Base-by-base conservation (phyloP, 2,113 vertebrate genomes). In the Scophthalmus maximus region DNA sequence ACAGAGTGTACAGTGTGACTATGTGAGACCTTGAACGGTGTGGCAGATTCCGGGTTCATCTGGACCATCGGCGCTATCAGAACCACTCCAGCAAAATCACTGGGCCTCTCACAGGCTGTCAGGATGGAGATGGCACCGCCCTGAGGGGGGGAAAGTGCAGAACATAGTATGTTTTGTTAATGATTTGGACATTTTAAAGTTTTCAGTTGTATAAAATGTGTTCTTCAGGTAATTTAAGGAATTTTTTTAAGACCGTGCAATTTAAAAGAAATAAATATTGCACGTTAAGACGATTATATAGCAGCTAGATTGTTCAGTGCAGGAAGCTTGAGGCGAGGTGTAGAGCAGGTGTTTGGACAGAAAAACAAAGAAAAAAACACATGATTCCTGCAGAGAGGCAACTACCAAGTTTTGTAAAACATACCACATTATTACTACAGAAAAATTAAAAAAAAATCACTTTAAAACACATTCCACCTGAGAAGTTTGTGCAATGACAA, bases 81-180 rank as follows among this genome's bases (percentile, higher is more conserved):
- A 77, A 95, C 92, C 91, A 98, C 93, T 51, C 97, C 98, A 0
- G 94, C 88, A 85, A 99, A 96, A 62, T 95, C 93, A 49, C 55
- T 71, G 1, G 95, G 94, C 44, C 94, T 93, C 87, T 98, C 97
- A 0, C 94, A 95, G 0, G 94, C 95, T 0, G 95, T 93, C 58
- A 99, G 94, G 83, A 98, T 97, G 67, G 93, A 88, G 73, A 99
- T 96, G 68, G 97, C 97, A 3, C 97, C 97, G 2, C 97, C 98
- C 98, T 99, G 91, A 18, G 88, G 88, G 15, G 22, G 15, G 3
- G n/a, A 9, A 44, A 26, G 17, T 29, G 36, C 2, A 79, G n/a
- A 73, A 50, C 36, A 57, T 6, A 29, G 17, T 7, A 17, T 52
- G 6, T 1, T 27, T 52, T 26, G 50, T 52, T 52, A 52, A 2